Evolutionary conservation across 2,888 invertebrate genomes (phyloP).

Genomic region (Scaptomyza parva): DNA sequence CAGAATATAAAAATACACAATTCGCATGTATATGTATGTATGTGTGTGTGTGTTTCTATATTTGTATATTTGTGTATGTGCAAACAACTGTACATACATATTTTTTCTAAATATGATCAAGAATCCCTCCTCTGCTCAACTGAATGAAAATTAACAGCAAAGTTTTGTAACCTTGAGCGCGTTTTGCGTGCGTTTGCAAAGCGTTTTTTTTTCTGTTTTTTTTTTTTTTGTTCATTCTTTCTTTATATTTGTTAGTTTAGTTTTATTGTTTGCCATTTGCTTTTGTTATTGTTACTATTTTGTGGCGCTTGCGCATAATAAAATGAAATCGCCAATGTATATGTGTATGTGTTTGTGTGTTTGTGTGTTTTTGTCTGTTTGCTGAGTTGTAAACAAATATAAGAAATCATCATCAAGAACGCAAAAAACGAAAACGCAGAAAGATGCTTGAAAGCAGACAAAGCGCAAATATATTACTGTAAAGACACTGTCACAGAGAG

Average conservation of each 20-base stretch:
- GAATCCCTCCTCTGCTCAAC: constrained; percentile 12
- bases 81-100: neutral
- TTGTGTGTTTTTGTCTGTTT: constrained; percentile 2
- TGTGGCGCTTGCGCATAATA: constrained; percentile 51
- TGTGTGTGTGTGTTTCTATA: neutral
- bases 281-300: constrained; percentile 49
- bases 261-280: constrained; percentile 50
- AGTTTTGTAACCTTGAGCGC: constrained; percentile 45
- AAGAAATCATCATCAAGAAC: constrained; percentile 29
- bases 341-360: neutral
- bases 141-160: constrained; percentile 49
- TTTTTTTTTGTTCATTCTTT: constrained; percentile 4
- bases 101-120: constrained; percentile 1
- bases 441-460: constrained; percentile 17
- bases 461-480: neutral
- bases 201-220: constrained; percentile 22
- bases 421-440: constrained; percentile 32
- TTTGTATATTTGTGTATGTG: neutral
- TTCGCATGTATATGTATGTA: neutral
- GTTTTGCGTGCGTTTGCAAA: constrained; percentile 29
- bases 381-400: constrained; percentile 46
- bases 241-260: constrained; percentile 7
- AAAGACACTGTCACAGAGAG: neutral
- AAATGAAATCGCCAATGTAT: no score
- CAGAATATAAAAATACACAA: neutral